A percentile compares a stretch with the other conserved stretches of the same genome.
Conservation (phyloP, 2,797 vertebrate species). For the Harpagifer antarcticus region DNA sequence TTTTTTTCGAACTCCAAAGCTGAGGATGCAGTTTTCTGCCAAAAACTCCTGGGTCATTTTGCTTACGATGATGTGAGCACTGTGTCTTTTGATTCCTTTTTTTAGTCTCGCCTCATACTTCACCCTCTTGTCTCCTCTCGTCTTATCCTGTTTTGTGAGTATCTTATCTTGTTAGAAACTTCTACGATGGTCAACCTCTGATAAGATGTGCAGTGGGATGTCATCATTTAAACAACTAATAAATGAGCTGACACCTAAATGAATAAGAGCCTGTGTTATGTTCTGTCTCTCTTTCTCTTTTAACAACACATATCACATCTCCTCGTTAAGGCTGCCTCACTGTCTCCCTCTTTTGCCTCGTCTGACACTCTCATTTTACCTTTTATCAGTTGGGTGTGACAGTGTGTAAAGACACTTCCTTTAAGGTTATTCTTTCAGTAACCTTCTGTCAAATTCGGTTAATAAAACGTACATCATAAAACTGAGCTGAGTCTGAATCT, state of each 20-base stretch:
- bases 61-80: background rate
- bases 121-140: background rate
- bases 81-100: background rate
- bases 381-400: background rate
- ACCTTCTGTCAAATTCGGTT: background rate
- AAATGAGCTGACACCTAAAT: background rate
- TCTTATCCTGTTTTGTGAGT: background rate
- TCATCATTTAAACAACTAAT: constrained; percentile 1
- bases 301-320: constrained; percentile 18
- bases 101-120: background rate
- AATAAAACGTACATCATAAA: background rate
- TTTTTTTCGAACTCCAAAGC: constrained; percentile 4
- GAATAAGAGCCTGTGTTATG: background rate
- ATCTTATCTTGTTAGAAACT: background rate
- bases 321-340: constrained; percentile 53
- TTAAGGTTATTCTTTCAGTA: background rate
- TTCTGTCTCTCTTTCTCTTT: constrained; percentile 8
- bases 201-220: constrained; percentile 8
- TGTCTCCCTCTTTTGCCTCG: constrained; percentile 68
- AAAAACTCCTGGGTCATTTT: constrained; percentile 2
- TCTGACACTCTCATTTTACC: constrained; percentile 5
- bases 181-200: background rate
- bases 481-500: background rate
- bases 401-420: background rate
- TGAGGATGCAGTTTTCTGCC: constrained; percentile 41